Evolutionary conservation across 2,888 invertebrate genomes (phyloP).

Genomic region (Hydrotaea diabolus): DNA sequence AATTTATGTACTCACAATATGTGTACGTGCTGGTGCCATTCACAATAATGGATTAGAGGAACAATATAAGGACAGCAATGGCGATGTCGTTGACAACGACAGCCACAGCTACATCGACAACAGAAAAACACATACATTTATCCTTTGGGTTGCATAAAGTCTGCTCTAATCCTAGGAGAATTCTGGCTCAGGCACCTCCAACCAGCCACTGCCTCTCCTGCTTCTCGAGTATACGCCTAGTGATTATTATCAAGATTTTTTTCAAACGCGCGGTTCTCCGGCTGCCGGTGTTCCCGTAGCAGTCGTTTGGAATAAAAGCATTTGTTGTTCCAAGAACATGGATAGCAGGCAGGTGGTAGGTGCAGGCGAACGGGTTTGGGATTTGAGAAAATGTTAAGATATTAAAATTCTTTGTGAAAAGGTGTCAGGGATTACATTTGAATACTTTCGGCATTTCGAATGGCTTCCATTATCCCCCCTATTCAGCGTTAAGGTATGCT

Average conservation of each 20-base stretch:
- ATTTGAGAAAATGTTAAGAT: slow-evolving; percentile 7
- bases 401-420: not conserved
- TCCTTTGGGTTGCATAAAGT: not conserved
- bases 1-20: slow-evolving; percentile 54
- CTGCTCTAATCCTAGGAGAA: slow-evolving; percentile 1
- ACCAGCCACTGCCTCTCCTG: not conserved
- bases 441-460: not conserved
- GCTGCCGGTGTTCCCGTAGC: not conserved
- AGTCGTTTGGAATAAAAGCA: not conserved
- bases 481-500: not conserved
- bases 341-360: not conserved
- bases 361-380: not conserved
- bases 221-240: not conserved
- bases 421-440: not conserved
- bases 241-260: not conserved
- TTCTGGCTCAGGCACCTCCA: too few relatives aligned
- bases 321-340: not conserved
- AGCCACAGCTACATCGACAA: too few relatives aligned
- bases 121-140: not conserved
- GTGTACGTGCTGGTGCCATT: slow-evolving; percentile 35
- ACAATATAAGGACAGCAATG: not conserved
- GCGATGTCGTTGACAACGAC: not conserved
- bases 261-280: not conserved
- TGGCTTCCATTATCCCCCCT: not conserved
- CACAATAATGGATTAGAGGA: not conserved